Base-by-base conservation (phyloP, 1,140 invertebrate species). In the Meloidogyne exigua region DNA sequence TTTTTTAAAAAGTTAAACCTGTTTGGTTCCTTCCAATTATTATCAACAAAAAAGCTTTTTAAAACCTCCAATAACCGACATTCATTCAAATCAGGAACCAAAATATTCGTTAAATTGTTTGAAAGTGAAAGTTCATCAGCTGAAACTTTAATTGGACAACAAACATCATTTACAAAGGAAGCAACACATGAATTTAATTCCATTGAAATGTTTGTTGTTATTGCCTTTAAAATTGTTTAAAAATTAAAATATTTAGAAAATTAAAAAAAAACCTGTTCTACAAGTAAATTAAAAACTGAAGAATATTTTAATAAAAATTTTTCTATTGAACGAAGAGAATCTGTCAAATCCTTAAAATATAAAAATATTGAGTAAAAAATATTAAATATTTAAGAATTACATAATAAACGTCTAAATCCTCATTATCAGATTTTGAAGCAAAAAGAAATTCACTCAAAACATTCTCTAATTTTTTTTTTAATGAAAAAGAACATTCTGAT, bases 371-470 rank as follows among this genome's bases (percentile, higher is more conserved):
- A n/a, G n/a, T n/a, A 71, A 28, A 28, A 1, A 44, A 18, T 21
- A 39, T 15, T 26, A 7, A 25, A 4, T 10, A 11, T 36, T 5
- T 26, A 28, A 26, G 10, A 11, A 65, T n/a, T 21, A 73, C 72
- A 73, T 57, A 73, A 64, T 57, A 73, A 36, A 62, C 57, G 23
- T 73, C 72, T 23, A 57, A 64, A 36, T 73, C 72, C 5, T 65
- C 18, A 57, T 57, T 57, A 15, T 57, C 49, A 13, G 57, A 36
- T 64, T 64, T 73, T 28, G 72, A 64, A 12, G 57, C 72, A 62
- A 57, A 39, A 62, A 42, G 62, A 32, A 73, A 65, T 36, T 73
- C 44, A 26, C 26, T 64, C 15, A 26, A 73, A 21, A 73, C 18
- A 39, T 32, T 73, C 9, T 73, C 72, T 15, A 73, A n/a, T n/a